These are phyloP conservation scores for Paedocypris sp. DNA, from an alignment of 2,113 vertebrate species.

Conservation along the genomic window DNA sequence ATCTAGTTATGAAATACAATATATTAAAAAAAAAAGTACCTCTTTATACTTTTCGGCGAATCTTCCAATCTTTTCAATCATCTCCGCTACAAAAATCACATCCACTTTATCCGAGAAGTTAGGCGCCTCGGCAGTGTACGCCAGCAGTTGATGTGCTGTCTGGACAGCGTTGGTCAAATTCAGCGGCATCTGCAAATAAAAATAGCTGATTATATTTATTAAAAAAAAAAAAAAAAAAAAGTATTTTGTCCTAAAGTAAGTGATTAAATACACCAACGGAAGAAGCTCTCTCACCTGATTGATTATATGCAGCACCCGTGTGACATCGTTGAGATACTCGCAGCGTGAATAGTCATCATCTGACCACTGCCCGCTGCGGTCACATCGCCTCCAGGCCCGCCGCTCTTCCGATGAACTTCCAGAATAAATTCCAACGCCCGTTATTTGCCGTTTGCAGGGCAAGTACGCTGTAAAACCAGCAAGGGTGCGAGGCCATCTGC, in stretches of 20 bases:
- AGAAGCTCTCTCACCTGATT: conserved; percentile 71
- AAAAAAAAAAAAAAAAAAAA: background rate
- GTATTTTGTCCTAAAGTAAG: background rate
- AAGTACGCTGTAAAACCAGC: conserved; percentile 84
- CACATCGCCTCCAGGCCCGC: conserved; percentile 80
- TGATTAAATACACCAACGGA: background rate
- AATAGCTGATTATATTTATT: background rate
- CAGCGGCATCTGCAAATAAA: conserved; percentile 75
- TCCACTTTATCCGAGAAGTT: conserved; percentile 99
- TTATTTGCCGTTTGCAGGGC: conserved; percentile 73
- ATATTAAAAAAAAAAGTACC: conserved; percentile 53
- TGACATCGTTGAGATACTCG: conserved; percentile 92
- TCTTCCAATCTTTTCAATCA: conserved; percentile 94
- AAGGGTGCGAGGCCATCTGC: conserved; percentile 88
- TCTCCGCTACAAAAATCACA: conserved; percentile 94
- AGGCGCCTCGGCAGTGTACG: conserved; percentile 83
- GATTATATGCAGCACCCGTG: conserved; percentile 85
- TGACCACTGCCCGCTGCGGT: conserved; percentile 79
- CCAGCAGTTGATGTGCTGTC: conserved; percentile 78
- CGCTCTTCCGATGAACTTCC: conserved; percentile 73
- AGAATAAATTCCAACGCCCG: conserved; percentile 72
- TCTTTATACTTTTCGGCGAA: conserved; percentile 96
- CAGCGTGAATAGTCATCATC: conserved; percentile 88
- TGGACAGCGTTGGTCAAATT: conserved; percentile 88
- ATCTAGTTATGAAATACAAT: background rate